phyloP scores from a whole-genome alignment of 2,888 invertebrate genomes.

The Allygus modestus region DNA sequence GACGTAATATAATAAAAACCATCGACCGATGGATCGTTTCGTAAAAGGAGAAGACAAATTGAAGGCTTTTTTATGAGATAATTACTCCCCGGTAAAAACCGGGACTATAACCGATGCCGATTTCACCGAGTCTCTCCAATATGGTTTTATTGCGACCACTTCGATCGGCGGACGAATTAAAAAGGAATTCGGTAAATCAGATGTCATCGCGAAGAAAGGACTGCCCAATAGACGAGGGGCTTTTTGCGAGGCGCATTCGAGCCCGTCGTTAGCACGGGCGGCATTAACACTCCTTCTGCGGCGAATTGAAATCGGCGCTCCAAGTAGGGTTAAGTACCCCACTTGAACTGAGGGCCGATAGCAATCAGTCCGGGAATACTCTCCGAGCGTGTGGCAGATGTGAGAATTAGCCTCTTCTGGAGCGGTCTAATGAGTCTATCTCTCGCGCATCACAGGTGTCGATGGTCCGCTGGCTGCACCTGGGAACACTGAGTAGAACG shows the following conservation, averaged over 20 bases:
- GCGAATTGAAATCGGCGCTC: constrained; percentile 43
- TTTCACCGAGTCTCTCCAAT: constrained; percentile 41
- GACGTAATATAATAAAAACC: constrained; percentile 27
- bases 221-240: not conserved
- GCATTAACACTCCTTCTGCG: not conserved
- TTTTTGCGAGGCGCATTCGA: constrained; percentile 32
- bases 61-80: constrained; percentile 53
- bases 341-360: constrained; percentile 12
- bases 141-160: constrained; percentile 39
- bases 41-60: constrained; percentile 57
- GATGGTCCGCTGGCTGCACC: not conserved
- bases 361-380: constrained; percentile 41
- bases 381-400: not conserved
- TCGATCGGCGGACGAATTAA: constrained; percentile 48
- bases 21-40: constrained; percentile 38
- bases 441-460: not conserved
- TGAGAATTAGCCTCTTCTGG: not conserved
- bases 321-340: constrained; percentile 51
- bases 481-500: too few species aligned
- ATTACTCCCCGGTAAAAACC: constrained; percentile 47
- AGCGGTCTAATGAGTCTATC: not conserved
- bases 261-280: constrained; percentile 29
- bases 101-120: constrained; percentile 41
- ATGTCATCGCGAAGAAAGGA: constrained; percentile 34
- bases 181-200: constrained; percentile 51